Evolutionary conservation across 2,113 vertebrate species (phyloP).

Genomic region (Trochalopteron elliotii): DNA sequence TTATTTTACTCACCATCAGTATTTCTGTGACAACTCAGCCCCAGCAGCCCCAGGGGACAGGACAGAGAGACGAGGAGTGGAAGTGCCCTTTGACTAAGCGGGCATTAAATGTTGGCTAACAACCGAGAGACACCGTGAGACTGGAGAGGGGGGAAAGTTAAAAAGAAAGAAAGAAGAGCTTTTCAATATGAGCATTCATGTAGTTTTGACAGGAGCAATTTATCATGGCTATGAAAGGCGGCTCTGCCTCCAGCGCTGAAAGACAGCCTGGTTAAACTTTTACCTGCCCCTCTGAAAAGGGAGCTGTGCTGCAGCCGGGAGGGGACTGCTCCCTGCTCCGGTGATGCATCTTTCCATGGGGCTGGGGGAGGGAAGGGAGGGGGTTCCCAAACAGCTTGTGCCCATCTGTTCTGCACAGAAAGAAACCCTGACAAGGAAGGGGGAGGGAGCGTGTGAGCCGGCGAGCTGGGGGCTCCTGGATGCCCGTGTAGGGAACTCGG

Average conservation of each 20-base stretch:
- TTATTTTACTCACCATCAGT: conserved; percentile 17
- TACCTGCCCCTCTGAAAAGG: conserved; percentile 83
- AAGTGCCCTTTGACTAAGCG: conserved; percentile 73
- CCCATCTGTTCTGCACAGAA: conserved; percentile 79
- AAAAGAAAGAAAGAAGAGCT: conserved; percentile 77
- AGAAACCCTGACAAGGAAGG: conserved; percentile 37
- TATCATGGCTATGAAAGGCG: conserved; percentile 79
- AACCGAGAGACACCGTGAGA: conserved; percentile 70
- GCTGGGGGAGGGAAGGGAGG: conserved; percentile 39
- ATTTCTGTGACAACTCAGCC: conserved; percentile 44
- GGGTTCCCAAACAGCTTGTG: conserved; percentile 40
- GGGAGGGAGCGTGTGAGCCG: conserved; percentile 17
- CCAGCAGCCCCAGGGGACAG: conserved; percentile 55
- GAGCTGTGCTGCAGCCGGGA: conserved; percentile 48
- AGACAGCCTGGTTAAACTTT: conserved; percentile 92
- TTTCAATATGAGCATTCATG: conserved; percentile 84
- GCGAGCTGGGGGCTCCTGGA: not conserved
- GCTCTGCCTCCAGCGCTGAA: conserved; percentile 63
- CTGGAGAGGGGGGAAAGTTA: conserved; percentile 72
- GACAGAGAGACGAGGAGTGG: conserved; percentile 65
- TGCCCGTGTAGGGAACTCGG: not conserved
- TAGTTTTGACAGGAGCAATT: conserved; percentile 79
- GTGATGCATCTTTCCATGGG: conserved; percentile 5
- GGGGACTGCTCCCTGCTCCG: conserved; percentile 65
- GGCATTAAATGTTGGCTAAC: conserved; percentile 77